A percentile compares a stretch with the other conserved stretches of the same genome.
Conservation (phyloP, 2,888 invertebrate genomes). For the Protonemura montana region DNA sequence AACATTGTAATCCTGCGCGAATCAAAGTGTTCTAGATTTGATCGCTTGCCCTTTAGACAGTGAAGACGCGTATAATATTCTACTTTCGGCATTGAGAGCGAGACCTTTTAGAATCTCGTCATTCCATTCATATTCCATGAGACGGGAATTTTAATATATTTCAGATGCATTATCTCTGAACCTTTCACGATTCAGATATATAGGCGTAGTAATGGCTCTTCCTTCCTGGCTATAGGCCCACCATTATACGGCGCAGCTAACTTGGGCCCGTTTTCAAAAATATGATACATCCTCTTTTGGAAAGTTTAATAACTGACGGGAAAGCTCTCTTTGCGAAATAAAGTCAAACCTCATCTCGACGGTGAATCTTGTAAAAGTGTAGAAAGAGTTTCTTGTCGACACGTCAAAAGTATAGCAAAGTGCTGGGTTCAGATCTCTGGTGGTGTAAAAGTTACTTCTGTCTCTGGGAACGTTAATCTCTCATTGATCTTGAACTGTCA, state of each 20-base stretch:
- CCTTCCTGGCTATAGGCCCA: neutral
- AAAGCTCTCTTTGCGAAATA: conserved; percentile 12
- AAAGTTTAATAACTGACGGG: neutral
- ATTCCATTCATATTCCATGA: conserved; percentile 7
- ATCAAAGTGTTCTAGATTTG: neutral
- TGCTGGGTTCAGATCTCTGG: neutral
- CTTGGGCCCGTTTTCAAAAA: neutral
- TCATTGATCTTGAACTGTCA: neutral
- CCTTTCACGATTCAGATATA: neutral
- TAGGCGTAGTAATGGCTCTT: neutral
- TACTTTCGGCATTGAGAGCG: neutral
- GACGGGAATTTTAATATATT: neutral
- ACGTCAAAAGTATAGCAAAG: neutral
- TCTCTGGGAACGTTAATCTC: neutral
- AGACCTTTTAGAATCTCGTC: conserved; percentile 7
- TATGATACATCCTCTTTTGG: neutral
- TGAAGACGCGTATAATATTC: neutral
- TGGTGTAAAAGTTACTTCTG: neutral
- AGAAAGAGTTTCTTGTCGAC: conserved; percentile 3
- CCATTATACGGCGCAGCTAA: neutral
- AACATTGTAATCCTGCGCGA: neutral
- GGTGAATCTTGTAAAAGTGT: neutral
- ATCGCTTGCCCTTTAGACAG: neutral
- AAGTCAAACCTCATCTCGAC: neutral
- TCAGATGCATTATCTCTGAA: neutral